A percentile compares a stretch with the other conserved stretches of the same genome.
Conservation (phyloP, 2,113 vertebrate genomes). For the Pseudolaguvia tuberculata region DNA sequence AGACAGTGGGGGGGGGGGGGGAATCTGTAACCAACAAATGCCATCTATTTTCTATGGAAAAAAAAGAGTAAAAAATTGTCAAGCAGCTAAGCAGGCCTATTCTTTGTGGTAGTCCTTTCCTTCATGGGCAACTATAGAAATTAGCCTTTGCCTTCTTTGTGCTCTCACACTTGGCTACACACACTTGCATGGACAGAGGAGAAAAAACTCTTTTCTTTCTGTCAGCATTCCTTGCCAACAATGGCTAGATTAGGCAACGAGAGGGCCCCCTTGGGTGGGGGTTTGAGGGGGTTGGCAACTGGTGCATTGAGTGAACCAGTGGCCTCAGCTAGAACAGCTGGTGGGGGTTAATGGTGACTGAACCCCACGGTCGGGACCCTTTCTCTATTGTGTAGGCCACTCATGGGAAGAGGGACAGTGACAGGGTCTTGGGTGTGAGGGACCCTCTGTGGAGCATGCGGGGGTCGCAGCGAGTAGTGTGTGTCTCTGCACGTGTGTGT, state of each 20-base stretch:
- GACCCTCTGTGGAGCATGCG: slow-evolving; percentile 88
- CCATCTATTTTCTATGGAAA: slow-evolving; percentile 66
- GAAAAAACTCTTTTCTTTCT: slow-evolving; percentile 98
- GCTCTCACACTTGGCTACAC: slow-evolving; percentile 99
- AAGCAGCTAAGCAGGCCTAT: slow-evolving; percentile 90
- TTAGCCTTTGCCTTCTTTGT: slow-evolving; percentile 98
- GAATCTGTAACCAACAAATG: slow-evolving; percentile 64
- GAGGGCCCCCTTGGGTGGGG: slow-evolving; percentile 91
- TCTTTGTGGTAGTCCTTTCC: slow-evolving; percentile 83
- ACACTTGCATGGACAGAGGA: slow-evolving; percentile 95
- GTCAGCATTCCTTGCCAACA: slow-evolving; percentile 99
- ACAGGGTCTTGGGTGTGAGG: slow-evolving; percentile 94
- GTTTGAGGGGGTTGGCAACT: slow-evolving; percentile 7
- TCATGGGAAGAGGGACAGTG: slow-evolving; percentile 98
- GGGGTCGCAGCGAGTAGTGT: slow-evolving; percentile 74
- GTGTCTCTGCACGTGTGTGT: slow-evolving; percentile 26
- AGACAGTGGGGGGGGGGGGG: slow-evolving; percentile 48
- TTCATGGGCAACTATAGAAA: slow-evolving; percentile 99
- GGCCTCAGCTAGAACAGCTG: slow-evolving; percentile 99
- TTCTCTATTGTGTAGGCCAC: slow-evolving; percentile 99
- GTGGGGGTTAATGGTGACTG: slow-evolving; percentile 99
- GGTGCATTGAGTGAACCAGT: slow-evolving; percentile 98
- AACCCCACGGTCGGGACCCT: slow-evolving; percentile 97
- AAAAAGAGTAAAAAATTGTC: slow-evolving; percentile 70
- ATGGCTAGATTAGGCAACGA: slow-evolving; percentile 99